Percentiles rank a stretch among this genome's conserved stretches.
These are phyloP conservation scores for Drosophila setifemur DNA, from an alignment of 1,140 invertebrate species.

Conservation along the genomic window DNA sequence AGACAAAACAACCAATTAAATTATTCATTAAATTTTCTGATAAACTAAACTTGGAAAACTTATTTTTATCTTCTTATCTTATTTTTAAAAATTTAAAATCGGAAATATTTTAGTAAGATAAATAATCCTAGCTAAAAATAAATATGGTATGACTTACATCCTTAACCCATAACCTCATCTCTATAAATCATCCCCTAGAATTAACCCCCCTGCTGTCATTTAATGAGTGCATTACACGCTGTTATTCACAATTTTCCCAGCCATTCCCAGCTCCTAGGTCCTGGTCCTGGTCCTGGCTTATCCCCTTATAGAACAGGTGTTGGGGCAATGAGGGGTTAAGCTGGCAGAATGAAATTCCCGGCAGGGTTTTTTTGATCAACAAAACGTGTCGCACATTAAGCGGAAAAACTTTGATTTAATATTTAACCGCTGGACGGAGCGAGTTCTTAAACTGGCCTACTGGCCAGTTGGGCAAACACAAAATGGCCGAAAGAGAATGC, in stretches of 20 bases:
- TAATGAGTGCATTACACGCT: conserved; percentile 76
- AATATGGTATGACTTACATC: too few species aligned
- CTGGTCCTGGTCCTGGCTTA: conserved; percentile 22
- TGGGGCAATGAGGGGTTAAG: background rate
- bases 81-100: too few species aligned
- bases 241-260: conserved; percentile 70
- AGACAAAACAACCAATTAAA: too few species aligned
- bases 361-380: conserved; percentile 1
- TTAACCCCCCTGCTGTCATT: conserved; percentile 35
- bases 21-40: too few species aligned
- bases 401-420: conserved; percentile 37
- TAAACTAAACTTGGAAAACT: too few species aligned
- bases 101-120: too few species aligned
- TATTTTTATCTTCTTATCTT: too few species aligned
- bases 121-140: too few species aligned
- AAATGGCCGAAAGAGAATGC: conserved; percentile 30
- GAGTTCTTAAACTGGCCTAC: conserved; percentile 32
- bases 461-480: conserved; percentile 26
- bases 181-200: background rate
- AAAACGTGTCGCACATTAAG: conserved; percentile 40
- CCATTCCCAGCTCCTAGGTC: conserved; percentile 38
- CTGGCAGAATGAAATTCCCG: conserved; percentile 2
- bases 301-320: conserved; percentile 5
- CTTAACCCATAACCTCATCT: too few species aligned
- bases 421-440: conserved; percentile 22